A percentile compares a stretch with the other conserved stretches of the same genome.
Evolutionary conservation across 2,888 invertebrate genomes (phyloP).

Genomic region (Anorthoa munda): DNA sequence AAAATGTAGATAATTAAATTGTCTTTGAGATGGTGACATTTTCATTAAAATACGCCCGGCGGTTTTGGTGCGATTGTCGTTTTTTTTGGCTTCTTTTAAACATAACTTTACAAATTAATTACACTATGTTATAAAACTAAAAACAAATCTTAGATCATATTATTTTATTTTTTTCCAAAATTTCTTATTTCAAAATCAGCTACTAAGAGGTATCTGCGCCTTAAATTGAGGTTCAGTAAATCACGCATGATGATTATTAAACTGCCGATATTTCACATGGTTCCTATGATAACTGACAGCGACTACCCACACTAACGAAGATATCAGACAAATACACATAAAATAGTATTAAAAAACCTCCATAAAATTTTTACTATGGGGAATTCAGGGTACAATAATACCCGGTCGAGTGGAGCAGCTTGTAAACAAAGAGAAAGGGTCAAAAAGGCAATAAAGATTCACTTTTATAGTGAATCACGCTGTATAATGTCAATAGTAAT

Average conservation of each 20-base stretch:
- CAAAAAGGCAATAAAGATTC: constrained; percentile 64
- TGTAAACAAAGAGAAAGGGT: constrained; percentile 56
- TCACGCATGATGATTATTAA: constrained; percentile 17
- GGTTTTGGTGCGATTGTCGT: too few species aligned
- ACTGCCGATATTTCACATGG: constrained; percentile 13
- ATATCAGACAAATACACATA: constrained; percentile 21
- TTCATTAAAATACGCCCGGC: too few species aligned
- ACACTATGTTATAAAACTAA: too few species aligned
- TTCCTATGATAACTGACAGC: constrained; percentile 21
- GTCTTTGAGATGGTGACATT: too few species aligned
- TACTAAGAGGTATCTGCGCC: too few species aligned
- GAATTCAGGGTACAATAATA: constrained; percentile 36
- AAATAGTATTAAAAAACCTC: constrained; percentile 38
- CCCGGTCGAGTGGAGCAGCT: constrained; percentile 25
- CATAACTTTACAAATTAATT: too few species aligned
- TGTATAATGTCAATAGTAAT: constrained; percentile 75
- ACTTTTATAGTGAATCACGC: constrained; percentile 70
- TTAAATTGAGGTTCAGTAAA: not conserved
- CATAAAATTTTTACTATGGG: constrained; percentile 20
- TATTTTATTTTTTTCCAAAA: too few species aligned
- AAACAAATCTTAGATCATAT: too few species aligned
- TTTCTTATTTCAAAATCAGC: too few species aligned
- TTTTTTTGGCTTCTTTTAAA: too few species aligned
- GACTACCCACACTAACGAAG: not conserved
- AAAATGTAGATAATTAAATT: too few species aligned